phyloP scores from a whole-genome alignment of 2,797 vertebrate genomes.

The Alosa sapidissima region DNA sequence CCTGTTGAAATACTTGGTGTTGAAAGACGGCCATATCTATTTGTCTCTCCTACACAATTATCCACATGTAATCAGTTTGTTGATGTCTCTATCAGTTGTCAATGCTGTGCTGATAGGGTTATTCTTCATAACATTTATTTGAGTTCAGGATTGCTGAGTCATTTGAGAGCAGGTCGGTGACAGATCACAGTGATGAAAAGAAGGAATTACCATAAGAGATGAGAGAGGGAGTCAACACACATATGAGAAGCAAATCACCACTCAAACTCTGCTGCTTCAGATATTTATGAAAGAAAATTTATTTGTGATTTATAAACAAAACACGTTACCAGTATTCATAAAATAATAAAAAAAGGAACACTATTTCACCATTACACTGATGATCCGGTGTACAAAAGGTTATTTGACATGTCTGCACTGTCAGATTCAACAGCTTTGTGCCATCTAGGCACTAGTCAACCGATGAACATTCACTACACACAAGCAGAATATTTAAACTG shows the following conservation, averaged over 20 bases:
- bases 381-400: conserved; percentile 87
- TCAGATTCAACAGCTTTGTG: conserved; percentile 86
- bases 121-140: background rate
- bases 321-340: conserved; percentile 78
- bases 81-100: too few species aligned
- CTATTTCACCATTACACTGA: conserved; percentile 93
- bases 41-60: background rate
- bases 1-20: background rate
- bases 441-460: conserved; percentile 77
- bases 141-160: background rate
- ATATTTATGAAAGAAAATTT: conserved; percentile 97
- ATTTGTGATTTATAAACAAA: conserved; percentile 98
- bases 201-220: background rate
- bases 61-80: background rate
- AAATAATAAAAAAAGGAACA: conserved; percentile 80
- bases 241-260: background rate
- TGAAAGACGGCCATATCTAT: background rate
- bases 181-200: background rate
- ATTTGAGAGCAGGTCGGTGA: background rate
- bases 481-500: conserved; percentile 93
- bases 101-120: background rate
- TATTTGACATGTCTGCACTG: conserved; percentile 81
- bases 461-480: conserved; percentile 96
- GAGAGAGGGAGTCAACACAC: background rate
- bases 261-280: conserved; percentile 58